Evolutionary conservation across 92 coral and sea anemone genomes (phyloP).

Genomic region (Palythoa grandis): DNA sequence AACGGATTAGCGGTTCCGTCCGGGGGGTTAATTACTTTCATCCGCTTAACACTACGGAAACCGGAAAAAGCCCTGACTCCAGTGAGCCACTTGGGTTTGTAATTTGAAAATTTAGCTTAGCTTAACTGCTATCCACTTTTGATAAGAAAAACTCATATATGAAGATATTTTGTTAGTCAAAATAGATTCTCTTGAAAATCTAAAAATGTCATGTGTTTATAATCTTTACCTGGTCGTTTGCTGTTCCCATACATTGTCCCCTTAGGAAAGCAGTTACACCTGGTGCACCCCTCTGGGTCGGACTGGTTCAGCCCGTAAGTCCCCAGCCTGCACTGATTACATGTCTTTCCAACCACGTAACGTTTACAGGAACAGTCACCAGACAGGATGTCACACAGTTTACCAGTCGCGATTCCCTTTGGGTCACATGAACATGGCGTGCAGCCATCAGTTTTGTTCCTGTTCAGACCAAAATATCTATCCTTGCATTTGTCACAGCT

Average conservation of each 20-base stretch:
- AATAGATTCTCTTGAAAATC: neutral
- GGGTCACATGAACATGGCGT: slow-evolving; percentile 81
- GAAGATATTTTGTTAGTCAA: neutral
- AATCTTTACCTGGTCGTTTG: slow-evolving; percentile 56
- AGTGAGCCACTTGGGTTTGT: too few species aligned
- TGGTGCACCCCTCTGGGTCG: slow-evolving; percentile 86
- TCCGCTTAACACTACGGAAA: too few species aligned
- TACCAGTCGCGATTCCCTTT: slow-evolving; percentile 83
- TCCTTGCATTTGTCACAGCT: slow-evolving; percentile 81
- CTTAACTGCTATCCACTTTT: too few species aligned
- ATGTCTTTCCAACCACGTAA: slow-evolving; percentile 75
- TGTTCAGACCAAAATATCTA: slow-evolving; percentile 77
- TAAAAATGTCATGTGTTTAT: neutral
- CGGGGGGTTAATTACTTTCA: too few species aligned
- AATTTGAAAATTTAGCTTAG: too few species aligned
- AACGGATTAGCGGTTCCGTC: too few species aligned
- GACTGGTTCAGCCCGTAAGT: slow-evolving; percentile 77
- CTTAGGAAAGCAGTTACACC: slow-evolving; percentile 80
- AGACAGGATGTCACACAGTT: slow-evolving; percentile 73
- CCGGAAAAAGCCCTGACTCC: too few species aligned
- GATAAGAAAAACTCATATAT: too few species aligned
- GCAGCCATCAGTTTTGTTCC: slow-evolving; percentile 80
- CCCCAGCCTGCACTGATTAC: slow-evolving; percentile 81
- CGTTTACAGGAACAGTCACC: slow-evolving; percentile 92
- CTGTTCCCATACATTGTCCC: slow-evolving; percentile 78